These are phyloP conservation scores for Menura novaehollandiae DNA, from an alignment of 2,113 vertebrate genomes.

Conservation along the genomic window DNA sequence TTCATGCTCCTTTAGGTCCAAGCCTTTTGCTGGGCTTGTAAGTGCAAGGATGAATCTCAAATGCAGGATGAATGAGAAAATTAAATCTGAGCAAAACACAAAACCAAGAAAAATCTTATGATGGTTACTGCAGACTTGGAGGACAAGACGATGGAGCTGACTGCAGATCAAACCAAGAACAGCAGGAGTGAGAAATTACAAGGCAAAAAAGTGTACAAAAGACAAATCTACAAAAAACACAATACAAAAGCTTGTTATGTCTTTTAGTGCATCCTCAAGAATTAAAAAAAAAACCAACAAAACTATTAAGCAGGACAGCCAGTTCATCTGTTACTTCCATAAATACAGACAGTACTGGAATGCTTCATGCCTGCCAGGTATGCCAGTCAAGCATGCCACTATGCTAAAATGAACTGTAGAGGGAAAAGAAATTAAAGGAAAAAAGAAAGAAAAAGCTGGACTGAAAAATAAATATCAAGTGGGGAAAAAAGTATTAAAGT, in stretches of 20 bases:
- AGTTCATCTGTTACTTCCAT: neutral
- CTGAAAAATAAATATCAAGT: neutral
- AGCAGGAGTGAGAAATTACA: neutral
- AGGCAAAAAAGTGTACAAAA: neutral
- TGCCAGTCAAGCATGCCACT: neutral
- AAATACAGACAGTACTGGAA: neutral
- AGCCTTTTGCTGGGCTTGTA: neutral
- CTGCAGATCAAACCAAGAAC: neutral
- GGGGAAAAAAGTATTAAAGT: neutral
- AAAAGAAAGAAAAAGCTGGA: neutral
- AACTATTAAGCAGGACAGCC: neutral
- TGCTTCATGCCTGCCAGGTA: conserved; percentile 6
- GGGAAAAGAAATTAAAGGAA: conserved; percentile 8
- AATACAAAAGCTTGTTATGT: neutral
- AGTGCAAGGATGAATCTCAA: neutral
- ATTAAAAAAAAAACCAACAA: neutral
- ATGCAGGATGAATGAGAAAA: neutral
- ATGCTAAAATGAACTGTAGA: neutral
- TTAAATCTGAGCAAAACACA: neutral
- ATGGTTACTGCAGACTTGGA: neutral
- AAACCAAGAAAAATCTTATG: neutral
- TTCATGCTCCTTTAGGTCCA: neutral
- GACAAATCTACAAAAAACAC: neutral
- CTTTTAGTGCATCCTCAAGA: neutral
- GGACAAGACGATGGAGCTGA: neutral